Conservation (phyloP, 2,113 vertebrate genomes). For the Lonchura striata region DNA sequence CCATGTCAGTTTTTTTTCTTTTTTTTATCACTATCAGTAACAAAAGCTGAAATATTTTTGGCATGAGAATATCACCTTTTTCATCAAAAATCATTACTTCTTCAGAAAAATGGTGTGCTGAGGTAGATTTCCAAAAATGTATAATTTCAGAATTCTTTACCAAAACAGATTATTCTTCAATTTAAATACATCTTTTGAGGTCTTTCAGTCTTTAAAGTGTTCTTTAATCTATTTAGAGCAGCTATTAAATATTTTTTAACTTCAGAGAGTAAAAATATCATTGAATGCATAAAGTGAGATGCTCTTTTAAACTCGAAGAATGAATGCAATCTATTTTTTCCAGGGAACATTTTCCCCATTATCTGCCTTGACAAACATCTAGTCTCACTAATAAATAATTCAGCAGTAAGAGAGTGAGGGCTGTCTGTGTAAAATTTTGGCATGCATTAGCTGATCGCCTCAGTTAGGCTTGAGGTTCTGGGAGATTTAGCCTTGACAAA, state of each 20-base stretch:
- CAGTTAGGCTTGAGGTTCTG: not conserved
- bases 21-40: not conserved
- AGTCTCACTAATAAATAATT: slow-evolving; percentile 49
- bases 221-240: not conserved
- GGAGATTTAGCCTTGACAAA: not conserved
- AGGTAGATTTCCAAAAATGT: not conserved
- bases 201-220: not conserved
- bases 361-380: slow-evolving; percentile 36
- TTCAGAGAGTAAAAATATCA: not conserved
- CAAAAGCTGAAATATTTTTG: not conserved
- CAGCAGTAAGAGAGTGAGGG: not conserved
- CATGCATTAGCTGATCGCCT: slow-evolving; percentile 24
- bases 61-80: not conserved
- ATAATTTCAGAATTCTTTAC: not conserved
- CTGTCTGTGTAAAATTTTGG: slow-evolving; percentile 17
- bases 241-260: not conserved
- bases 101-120: not conserved
- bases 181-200: not conserved
- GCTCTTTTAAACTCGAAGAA: not conserved
- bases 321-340: slow-evolving; percentile 22
- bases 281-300: not conserved
- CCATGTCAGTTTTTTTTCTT: fast-evolving
- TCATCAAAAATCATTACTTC: not conserved
- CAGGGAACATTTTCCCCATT: not conserved
- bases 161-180: not conserved